Evolutionary conservation across 2,888 invertebrate species (phyloP).

Genomic region (Schizaphis graminum): DNA sequence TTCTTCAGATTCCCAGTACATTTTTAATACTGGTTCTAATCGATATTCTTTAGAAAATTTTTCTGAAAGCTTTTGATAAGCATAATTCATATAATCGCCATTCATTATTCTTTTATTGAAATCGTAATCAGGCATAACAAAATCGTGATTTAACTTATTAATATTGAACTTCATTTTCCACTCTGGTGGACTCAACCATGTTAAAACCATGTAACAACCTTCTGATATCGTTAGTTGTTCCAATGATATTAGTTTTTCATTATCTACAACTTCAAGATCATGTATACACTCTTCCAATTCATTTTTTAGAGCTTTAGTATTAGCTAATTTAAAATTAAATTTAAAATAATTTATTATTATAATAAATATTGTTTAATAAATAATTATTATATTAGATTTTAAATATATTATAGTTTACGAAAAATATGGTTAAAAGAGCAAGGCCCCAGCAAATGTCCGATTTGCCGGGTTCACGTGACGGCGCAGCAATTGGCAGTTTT

Average conservation of each 20-base stretch:
- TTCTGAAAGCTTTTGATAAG: not conserved
- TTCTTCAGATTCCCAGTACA: conserved; percentile 39
- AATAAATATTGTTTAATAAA: too few species aligned
- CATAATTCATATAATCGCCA: not conserved
- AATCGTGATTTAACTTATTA: not conserved
- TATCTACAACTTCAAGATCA: not conserved
- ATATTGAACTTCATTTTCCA: conserved; percentile 1
- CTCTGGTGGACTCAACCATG: conserved; percentile 30
- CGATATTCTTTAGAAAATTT: not conserved
- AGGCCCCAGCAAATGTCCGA: too few species aligned
- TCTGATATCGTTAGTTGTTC: not conserved
- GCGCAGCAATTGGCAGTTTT: too few species aligned
- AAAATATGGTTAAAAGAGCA: too few species aligned
- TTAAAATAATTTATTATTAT: too few species aligned
- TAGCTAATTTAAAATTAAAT: too few species aligned
- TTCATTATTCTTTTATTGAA: not conserved
- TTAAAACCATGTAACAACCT: conserved; percentile 28
- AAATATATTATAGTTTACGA: too few species aligned
- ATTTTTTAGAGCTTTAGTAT: not conserved
- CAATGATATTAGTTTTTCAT: not conserved
- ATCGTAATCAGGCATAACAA: not conserved
- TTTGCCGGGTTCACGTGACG: too few species aligned
- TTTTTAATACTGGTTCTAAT: not conserved
- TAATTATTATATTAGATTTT: too few species aligned
- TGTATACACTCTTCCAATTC: not conserved